These are phyloP conservation scores for Cryptotis parvus DNA, from an alignment of 2,113 vertebrate genomes.

Conservation along the genomic window DNA sequence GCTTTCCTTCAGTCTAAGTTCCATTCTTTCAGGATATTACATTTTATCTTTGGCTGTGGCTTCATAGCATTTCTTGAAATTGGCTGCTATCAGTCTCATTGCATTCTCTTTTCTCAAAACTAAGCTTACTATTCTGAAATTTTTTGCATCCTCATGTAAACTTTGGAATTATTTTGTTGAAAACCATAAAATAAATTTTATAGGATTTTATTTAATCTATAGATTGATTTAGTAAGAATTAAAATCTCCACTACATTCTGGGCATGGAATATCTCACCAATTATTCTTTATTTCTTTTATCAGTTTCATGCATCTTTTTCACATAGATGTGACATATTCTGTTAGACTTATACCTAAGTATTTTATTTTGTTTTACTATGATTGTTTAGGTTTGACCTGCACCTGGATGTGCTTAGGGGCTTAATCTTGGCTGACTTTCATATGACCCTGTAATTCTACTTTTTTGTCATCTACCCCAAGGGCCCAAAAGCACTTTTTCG, in stretches of 20 bases:
- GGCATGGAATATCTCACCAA: background rate
- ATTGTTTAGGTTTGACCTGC: too few relatives aligned
- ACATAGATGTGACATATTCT: background rate
- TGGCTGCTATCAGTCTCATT: background rate
- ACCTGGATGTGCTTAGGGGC: too few relatives aligned
- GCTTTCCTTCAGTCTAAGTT: background rate
- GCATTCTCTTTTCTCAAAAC: background rate
- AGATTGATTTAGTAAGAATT: background rate
- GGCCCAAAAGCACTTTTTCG: too few relatives aligned
- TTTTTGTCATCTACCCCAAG: too few relatives aligned
- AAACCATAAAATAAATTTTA: background rate
- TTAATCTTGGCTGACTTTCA: too few relatives aligned
- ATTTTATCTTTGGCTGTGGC: background rate
- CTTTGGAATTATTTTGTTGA: background rate
- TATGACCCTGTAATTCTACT: too few relatives aligned
- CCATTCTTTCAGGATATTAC: background rate
- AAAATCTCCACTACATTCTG: background rate
- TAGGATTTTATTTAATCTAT: background rate
- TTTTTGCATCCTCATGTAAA: background rate
- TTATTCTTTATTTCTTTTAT: slow-evolving; percentile 11
- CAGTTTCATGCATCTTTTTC: background rate
- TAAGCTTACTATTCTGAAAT: background rate
- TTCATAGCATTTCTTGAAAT: background rate
- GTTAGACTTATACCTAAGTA: background rate
- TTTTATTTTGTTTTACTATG: background rate